phyloP scores from a whole-genome alignment of 2,113 vertebrate species.

The Carassius gibelio region DNA sequence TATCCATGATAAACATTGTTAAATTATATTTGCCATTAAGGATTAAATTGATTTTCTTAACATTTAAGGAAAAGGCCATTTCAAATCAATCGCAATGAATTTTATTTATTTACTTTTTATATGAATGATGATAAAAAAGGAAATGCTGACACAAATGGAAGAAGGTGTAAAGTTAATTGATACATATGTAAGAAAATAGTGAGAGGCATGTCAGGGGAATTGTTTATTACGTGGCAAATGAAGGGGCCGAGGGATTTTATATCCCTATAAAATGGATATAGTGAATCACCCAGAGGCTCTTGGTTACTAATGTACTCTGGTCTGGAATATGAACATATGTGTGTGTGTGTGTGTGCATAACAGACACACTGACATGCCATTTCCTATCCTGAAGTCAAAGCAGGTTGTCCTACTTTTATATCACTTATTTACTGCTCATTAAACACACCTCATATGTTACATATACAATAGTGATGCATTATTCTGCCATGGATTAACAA shows the following conservation, averaged over 20 bases:
- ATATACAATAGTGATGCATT: slow-evolving; percentile 60
- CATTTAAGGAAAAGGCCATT: background rate
- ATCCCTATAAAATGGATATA: slow-evolving; percentile 73
- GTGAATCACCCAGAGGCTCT: slow-evolving; percentile 70
- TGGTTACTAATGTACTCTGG: slow-evolving; percentile 67
- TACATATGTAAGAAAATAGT: slow-evolving; percentile 68
- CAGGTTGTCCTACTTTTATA: slow-evolving; percentile 59
- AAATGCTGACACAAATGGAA: slow-evolving; percentile 66
- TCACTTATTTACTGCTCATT: slow-evolving; percentile 65
- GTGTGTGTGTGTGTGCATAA: background rate
- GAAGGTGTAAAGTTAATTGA: slow-evolving; percentile 74
- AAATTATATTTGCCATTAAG: background rate
- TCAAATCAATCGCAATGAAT: slow-evolving; percentile 38
- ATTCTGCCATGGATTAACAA: slow-evolving; percentile 58
- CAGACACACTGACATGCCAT: slow-evolving; percentile 30
- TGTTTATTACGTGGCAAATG: slow-evolving; percentile 75
- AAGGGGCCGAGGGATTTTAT: slow-evolving; percentile 72
- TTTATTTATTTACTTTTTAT: slow-evolving; percentile 42
- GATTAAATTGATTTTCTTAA: background rate
- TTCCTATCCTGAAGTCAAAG: slow-evolving; percentile 50
- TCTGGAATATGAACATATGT: slow-evolving; percentile 23
- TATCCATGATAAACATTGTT: background rate
- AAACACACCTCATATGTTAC: slow-evolving; percentile 63
- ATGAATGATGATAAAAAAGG: slow-evolving; percentile 63
- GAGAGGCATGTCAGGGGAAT: slow-evolving; percentile 62